Conservation (phyloP, 2,888 invertebrate species). For the Habroteleia sp. region DNA sequence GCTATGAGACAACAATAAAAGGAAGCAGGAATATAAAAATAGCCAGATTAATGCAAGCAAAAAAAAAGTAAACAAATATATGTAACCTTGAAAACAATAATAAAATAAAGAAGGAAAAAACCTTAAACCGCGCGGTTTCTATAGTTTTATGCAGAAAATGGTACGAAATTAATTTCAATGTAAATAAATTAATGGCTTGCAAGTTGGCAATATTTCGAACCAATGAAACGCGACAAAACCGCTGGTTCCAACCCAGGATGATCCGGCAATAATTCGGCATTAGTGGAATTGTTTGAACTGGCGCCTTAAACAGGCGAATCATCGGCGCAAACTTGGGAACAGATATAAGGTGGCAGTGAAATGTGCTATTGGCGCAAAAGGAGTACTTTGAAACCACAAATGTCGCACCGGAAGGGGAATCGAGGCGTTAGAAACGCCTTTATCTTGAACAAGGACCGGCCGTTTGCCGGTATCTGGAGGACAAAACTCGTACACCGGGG, state of each 20-base stretch:
- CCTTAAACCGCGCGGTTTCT: no score
- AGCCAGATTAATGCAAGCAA: no score
- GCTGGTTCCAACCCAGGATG: constrained; percentile 10
- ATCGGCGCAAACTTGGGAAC: constrained; percentile 49
- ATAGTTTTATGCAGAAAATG: no score
- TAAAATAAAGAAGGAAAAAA: no score
- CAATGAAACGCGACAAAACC: not conserved
- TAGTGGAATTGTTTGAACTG: constrained; percentile 38
- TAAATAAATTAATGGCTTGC: no score
- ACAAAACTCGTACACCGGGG: constrained; percentile 71
- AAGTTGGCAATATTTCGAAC: no score
- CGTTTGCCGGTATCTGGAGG: constrained; percentile 69
- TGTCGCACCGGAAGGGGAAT: constrained; percentile 55
- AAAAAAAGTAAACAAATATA: no score
- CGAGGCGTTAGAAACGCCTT: constrained; percentile 68
- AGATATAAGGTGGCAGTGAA: constrained; percentile 54
- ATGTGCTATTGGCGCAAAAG: constrained; percentile 48
- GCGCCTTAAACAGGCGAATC: constrained; percentile 40
- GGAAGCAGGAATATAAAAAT: no score
- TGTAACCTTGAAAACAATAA: no score
- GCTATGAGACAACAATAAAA: no score
- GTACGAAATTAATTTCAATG: no score
- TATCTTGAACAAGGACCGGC: constrained; percentile 69
- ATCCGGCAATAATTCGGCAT: constrained; percentile 38
- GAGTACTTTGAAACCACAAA: constrained; percentile 49